phyloP scores from a whole-genome alignment of 2,113 vertebrate genomes.

The Apistogramma diplotaenia region DNA sequence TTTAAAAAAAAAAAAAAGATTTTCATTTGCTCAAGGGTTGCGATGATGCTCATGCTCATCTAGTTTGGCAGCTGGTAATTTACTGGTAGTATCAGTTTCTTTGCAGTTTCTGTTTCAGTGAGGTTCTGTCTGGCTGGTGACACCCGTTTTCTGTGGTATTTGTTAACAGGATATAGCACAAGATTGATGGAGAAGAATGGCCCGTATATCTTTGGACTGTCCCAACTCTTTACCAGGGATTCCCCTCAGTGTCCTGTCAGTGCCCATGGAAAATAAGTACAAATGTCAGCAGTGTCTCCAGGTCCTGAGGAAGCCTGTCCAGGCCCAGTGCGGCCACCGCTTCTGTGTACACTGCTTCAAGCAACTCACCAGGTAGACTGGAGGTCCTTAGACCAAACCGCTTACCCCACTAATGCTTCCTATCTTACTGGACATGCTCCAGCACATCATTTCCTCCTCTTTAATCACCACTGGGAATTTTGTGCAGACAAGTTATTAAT shows the following conservation, averaged over 20 bases:
- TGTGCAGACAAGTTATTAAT: not conserved
- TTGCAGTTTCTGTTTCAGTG: not conserved
- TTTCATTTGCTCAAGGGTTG: too few species aligned
- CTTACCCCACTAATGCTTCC: constrained; percentile 10
- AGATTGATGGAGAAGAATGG: constrained; percentile 72
- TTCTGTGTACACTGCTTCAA: constrained; percentile 89
- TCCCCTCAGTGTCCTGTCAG: constrained; percentile 84
- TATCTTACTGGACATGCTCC: constrained; percentile 41
- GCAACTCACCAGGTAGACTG: constrained; percentile 85
- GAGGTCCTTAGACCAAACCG: constrained; percentile 23
- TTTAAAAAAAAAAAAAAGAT: too few species aligned
- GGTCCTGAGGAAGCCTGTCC: constrained; percentile 87
- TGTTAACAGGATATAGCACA: constrained; percentile 37
- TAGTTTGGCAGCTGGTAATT: not conserved
- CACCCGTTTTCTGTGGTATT: not conserved
- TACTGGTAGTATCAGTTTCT: not conserved
- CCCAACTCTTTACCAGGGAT: constrained; percentile 83
- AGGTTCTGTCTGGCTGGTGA: not conserved
- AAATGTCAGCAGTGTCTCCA: constrained; percentile 88
- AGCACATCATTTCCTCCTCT: constrained; percentile 16
- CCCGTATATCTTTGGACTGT: constrained; percentile 76
- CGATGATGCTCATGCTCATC: not conserved
- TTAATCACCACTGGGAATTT: constrained; percentile 25
- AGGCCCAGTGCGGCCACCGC: constrained; percentile 92
- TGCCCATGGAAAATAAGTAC: constrained; percentile 89